Evolutionary conservation across 2,888 invertebrate genomes (phyloP), one percentile per base, ranked within the genome.

Genomic region (Leucoma salicis): DNA sequence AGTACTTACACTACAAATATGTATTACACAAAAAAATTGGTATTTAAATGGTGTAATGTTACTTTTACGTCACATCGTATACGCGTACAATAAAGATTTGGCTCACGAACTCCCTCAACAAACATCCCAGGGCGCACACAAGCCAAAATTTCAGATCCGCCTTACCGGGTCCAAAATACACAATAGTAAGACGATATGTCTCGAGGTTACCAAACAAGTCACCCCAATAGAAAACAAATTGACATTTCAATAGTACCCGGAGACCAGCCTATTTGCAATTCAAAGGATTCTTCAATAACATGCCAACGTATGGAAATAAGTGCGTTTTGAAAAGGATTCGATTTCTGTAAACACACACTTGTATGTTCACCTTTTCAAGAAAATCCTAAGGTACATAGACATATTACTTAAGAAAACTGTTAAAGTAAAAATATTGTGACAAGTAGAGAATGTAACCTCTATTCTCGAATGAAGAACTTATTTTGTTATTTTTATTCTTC

Each of bases 151-250:
- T 53, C 47, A 60, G 63, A 59, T 59, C 53, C 47, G 43, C 29
- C 46, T 52, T 60, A 57, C 51, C 46, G 42, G 51, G 44, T 54
- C 53, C 29, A 61, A 69, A 66, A 59, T 58, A 62, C 65, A 78
- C 73, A 74, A 80, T 68, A 68, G 74, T 63, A 64, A 71, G 68
- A 47, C 74, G 77, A 76, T 79, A 76, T 75, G 75, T 72, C 73
- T 59, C 63, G 63, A 60, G 59, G 68, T 70, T 70, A 68, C 72
- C 74, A 66, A 72, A 76, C 60, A 53, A 62, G 42, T 50, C 53
- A 78, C 79, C 82, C 82, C 82, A 78, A 85, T 83, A 82, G 85
- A 85, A 86, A 88, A 89, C 85, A 87, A 88, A 88, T 88, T 87
- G 88, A 85, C 88, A 79, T 86, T 84, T 88, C 82, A 84, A 88